A percentile compares a stretch with the other conserved stretches of the same genome.
Evolutionary conservation across 30 jellyfish, hydroid and myxozoan genomes (phyloP).

Genomic region (Rhopilema esculentum): DNA sequence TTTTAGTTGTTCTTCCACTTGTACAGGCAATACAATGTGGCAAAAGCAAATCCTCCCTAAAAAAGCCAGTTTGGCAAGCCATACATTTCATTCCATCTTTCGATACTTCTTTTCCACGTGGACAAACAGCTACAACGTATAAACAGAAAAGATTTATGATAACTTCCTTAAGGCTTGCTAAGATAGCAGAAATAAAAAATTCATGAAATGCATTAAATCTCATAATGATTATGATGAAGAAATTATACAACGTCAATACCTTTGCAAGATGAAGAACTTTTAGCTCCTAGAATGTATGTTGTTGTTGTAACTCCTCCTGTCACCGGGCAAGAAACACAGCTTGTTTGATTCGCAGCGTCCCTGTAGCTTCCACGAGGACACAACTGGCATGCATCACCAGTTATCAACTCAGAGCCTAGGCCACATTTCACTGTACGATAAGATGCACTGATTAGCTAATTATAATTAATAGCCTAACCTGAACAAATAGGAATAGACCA

Average conservation of each 20-base stretch:
- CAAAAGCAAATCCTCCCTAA: slow-evolving; percentile 16
- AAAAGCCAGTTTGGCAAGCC: slow-evolving; percentile 83
- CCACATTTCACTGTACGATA: slow-evolving; percentile 72
- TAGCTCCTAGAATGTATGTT: slow-evolving; percentile 77
- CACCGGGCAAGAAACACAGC: slow-evolving; percentile 80
- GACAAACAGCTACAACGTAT: slow-evolving; percentile 66
- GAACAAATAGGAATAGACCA: no score
- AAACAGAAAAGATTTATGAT: not conserved
- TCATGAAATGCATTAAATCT: not conserved
- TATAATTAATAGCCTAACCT: not conserved
- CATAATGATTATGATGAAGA: not conserved
- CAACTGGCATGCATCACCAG: slow-evolving; percentile 65
- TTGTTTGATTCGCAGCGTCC: slow-evolving; percentile 69
- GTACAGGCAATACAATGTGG: slow-evolving; percentile 79
- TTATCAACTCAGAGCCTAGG: slow-evolving; percentile 71
- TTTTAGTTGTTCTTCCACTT: slow-evolving; percentile 61
- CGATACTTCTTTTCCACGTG: slow-evolving; percentile 74
- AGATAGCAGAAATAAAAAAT: not conserved
- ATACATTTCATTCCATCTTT: slow-evolving; percentile 66
- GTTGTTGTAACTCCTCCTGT: slow-evolving; percentile 46
- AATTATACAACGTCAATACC: slow-evolving; percentile 71
- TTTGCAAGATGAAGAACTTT: slow-evolving; percentile 49
- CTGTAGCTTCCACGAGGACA: slow-evolving; percentile 87
- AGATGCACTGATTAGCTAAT: not conserved
- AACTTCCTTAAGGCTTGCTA: not conserved